Evolutionary conservation across 2,888 invertebrate species (phyloP).

Genomic region (Morpho achilles): DNA sequence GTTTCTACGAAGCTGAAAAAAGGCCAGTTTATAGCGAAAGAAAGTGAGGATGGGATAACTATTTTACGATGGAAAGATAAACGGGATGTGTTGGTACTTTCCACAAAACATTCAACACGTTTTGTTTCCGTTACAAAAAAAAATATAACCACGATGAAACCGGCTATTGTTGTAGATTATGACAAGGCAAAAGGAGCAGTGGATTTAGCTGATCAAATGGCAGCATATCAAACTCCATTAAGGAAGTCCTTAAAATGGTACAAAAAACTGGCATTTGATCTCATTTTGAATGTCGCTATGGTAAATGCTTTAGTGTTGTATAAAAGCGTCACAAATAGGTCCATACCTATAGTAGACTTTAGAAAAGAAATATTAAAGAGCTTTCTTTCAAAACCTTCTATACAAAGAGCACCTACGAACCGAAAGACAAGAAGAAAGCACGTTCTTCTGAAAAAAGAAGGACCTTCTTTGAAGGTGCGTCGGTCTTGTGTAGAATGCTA

Average conservation of each 20-base stretch:
- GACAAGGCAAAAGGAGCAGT: conserved; percentile 28
- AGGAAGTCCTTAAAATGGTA: conserved; percentile 32
- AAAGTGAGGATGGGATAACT: conserved; percentile 26
- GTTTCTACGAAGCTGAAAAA: conserved; percentile 25
- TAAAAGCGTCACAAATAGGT: conserved; percentile 26
- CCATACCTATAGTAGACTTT: conserved; percentile 22
- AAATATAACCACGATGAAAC: conserved; percentile 30
- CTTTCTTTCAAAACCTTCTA: conserved; percentile 16
- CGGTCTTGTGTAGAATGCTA: conserved; percentile 28
- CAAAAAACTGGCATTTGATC: conserved; percentile 31
- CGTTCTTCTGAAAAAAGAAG: conserved; percentile 24
- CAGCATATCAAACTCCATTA: conserved; percentile 30
- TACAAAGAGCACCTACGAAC: conserved; percentile 14
- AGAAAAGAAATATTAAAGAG: conserved; percentile 24
- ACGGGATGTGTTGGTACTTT: conserved; percentile 27
- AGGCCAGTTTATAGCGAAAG: conserved; percentile 27
- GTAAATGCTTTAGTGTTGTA: conserved; percentile 26
- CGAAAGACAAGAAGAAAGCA: conserved; percentile 22
- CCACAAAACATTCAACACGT: conserved; percentile 23
- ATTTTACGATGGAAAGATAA: conserved; percentile 29
- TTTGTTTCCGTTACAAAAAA: background rate
- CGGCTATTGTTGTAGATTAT: conserved; percentile 29
- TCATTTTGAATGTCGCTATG: conserved; percentile 28
- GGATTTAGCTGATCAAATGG: conserved; percentile 28
- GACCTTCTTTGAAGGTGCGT: conserved; percentile 27